Evolutionary conservation across 2,888 invertebrate genomes (phyloP), one percentile per base, ranked within the genome.

Genomic region (Perdita meconis): DNA sequence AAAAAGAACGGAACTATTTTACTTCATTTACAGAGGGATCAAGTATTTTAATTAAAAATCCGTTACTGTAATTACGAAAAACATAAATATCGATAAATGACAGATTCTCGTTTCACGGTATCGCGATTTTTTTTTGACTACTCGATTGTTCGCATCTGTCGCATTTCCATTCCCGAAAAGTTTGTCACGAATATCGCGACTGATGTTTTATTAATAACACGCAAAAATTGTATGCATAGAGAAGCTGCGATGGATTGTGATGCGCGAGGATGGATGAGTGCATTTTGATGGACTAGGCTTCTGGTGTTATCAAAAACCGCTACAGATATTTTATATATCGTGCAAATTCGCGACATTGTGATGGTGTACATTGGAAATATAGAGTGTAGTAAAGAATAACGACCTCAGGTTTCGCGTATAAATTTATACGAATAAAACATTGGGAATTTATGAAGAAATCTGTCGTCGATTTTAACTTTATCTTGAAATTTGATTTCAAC

Each of bases 191-290:
- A 36, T n/a, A 47, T 36, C 66, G 53, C 19, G 53, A 13, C 19
- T 4, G 44, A 55, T 69, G 44, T 36, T 65, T 66, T 66, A 66
- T 53, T 53, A 42, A 69, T 44, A n/a, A 19, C 34, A n/a, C 3
- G 16, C 44, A 36, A 57, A 24, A 44, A 40, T 61, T 38, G 50
- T 61, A 24, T 30, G 30, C n/a, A 22, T 36, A 1, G 12, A 40
- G 5, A 13, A 38, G 6, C 4, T 13, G 22, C 22, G 22, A 34
- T 26, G n/a, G 19, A 40, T 51, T 36, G 38, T 5, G 51, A 64
- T 40, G 51, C 26, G 16, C 38, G 38, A 5, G 16, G 38, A 13
- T n/a, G 19, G 38, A 19, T 8, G 50, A 51, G 38, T 64, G 51
- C 38, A 38, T 47, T 47, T 47, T 12, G 22, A 19, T 22, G 47